Evolutionary conservation across 2,113 vertebrate genomes (phyloP).

Genomic region (Spea multiplicata): DNA sequence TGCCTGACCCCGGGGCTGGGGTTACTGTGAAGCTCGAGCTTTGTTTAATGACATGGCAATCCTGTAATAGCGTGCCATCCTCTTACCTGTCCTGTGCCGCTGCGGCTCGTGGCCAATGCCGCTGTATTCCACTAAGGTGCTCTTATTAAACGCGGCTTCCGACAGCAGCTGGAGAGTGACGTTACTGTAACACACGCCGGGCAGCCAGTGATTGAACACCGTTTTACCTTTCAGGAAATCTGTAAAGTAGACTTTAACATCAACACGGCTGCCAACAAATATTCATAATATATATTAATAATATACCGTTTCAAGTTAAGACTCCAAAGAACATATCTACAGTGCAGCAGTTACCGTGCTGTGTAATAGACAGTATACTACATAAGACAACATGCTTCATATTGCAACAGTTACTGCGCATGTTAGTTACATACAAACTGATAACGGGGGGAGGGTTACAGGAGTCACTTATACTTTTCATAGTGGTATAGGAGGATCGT

Average conservation of each 20-base stretch:
- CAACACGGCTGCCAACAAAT: not conserved
- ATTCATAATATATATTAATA: too few species aligned
- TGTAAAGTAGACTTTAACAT: constrained; percentile 51
- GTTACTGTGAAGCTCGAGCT: too few species aligned
- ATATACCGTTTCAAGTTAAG: too few species aligned
- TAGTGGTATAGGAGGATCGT: constrained; percentile 8
- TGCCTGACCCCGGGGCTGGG: too few species aligned
- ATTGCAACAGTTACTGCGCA: too few species aligned
- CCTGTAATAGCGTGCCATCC: not conserved
- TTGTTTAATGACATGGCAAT: not conserved
- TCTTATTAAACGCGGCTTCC: constrained; percentile 85
- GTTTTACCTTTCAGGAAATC: constrained; percentile 92
- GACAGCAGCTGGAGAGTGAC: constrained; percentile 93
- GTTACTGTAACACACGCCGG: constrained; percentile 89
- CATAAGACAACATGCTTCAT: too few species aligned
- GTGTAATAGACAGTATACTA: too few species aligned
- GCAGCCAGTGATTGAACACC: constrained; percentile 94
- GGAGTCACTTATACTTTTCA: too few species aligned
- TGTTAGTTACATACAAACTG: too few species aligned
- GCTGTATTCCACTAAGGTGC: constrained; percentile 73
- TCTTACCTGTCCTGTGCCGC: constrained; percentile 84
- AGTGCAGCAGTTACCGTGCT: too few species aligned
- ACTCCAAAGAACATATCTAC: too few species aligned
- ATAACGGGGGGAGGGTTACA: too few species aligned
- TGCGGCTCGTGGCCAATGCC: constrained; percentile 78